Evolutionary conservation across 2,888 invertebrate species (phyloP).

Genomic region (Anthrax anthrax): DNA sequence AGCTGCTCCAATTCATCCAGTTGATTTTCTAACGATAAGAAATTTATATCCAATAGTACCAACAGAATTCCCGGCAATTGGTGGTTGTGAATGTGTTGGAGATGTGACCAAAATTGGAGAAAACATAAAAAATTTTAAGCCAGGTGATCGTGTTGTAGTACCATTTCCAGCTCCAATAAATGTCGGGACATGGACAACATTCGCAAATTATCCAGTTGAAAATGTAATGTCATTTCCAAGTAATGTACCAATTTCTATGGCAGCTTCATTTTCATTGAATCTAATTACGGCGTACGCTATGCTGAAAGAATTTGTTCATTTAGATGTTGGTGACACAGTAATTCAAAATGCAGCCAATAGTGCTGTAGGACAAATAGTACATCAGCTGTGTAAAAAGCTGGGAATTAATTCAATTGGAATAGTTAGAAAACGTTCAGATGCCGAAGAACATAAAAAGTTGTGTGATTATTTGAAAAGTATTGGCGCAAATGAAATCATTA

Average conservation of each 20-base stretch:
- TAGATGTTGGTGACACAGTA: conserved; percentile 69
- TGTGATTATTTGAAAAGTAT: conserved; percentile 44
- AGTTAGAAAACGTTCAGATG: conserved; percentile 63
- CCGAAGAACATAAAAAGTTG: conserved; percentile 42
- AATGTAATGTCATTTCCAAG: conserved; percentile 55
- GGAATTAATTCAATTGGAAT: conserved; percentile 73
- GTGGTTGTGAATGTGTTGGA: conserved; percentile 94
- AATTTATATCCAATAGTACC: conserved; percentile 51
- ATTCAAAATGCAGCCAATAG: conserved; percentile 97
- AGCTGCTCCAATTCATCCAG: conserved; percentile 90
- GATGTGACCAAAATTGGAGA: conserved; percentile 60
- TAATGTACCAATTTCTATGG: conserved; percentile 55
- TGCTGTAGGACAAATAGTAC: conserved; percentile 84
- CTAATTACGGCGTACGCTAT: conserved; percentile 95
- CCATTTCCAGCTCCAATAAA: conserved; percentile 45
- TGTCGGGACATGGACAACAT: conserved; percentile 79
- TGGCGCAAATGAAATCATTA: conserved; percentile 75
- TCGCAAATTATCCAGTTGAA: conserved; percentile 44
- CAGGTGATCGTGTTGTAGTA: conserved; percentile 67
- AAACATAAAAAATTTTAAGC: conserved; percentile 33
- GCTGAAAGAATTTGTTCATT: conserved; percentile 70
- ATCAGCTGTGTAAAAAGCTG: conserved; percentile 72
- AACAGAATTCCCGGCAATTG: conserved; percentile 70
- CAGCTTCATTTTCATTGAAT: conserved; percentile 83
- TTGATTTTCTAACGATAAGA: conserved; percentile 91